A percentile compares a stretch with the other conserved stretches of the same genome.
These are phyloP conservation scores for Megalurothrips usitatus DNA, from an alignment of 2,888 invertebrate species.

Conservation along the genomic window DNA sequence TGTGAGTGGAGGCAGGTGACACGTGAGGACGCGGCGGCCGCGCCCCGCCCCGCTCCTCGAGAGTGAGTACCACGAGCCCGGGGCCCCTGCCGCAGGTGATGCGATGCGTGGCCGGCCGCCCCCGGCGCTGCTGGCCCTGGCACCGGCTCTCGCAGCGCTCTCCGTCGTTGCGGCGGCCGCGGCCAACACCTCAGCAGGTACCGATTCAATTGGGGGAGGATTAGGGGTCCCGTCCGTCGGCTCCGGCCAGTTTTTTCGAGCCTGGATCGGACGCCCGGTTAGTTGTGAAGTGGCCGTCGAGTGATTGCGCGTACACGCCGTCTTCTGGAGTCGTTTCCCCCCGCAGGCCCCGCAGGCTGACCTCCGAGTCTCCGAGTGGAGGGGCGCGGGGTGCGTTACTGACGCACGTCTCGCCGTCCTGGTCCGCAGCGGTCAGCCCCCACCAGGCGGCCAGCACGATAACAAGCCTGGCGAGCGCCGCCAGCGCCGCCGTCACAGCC, in stretches of 20 bases:
- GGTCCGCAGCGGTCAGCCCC: background rate
- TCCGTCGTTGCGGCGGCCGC: background rate
- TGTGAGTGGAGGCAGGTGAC: background rate
- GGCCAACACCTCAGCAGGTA: background rate
- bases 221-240: no score
- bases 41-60: background rate
- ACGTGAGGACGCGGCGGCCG: no score
- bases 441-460: background rate
- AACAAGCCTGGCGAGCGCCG: background rate
- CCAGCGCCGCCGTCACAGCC: background rate
- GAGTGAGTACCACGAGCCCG: background rate
- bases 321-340: conserved; percentile 14
- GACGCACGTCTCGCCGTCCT: background rate
- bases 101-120: background rate
- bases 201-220: background rate
- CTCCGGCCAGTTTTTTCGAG: no score
- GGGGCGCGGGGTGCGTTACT: background rate
- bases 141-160: background rate
- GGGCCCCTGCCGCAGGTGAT: background rate
- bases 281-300: no score
- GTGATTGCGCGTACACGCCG: background rate
- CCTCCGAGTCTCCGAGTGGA: background rate
- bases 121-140: background rate
- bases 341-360: background rate
- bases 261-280: no score